These are phyloP conservation scores for Leptinotarsa tumamoca DNA, from an alignment of 2,888 invertebrate species.

Conservation along the genomic window DNA sequence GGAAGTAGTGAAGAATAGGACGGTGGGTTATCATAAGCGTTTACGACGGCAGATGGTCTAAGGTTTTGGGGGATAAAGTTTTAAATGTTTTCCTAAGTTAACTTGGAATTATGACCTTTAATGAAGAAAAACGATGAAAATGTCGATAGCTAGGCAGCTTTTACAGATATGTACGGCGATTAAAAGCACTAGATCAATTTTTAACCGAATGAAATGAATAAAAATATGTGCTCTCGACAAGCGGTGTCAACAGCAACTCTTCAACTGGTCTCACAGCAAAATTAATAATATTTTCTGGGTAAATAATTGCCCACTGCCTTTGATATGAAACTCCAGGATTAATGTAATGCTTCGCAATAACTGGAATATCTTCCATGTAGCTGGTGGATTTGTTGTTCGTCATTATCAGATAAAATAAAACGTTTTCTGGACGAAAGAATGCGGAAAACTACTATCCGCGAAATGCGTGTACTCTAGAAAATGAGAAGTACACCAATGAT, in stretches of 20 bases:
- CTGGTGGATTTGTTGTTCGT: not conserved
- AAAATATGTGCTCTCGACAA: no score
- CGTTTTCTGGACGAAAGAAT: slow-evolving; percentile 27
- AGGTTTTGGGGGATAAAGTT: not conserved
- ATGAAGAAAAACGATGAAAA: no score
- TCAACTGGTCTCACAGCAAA: no score
- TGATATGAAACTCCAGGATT: not conserved
- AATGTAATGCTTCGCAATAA: not conserved
- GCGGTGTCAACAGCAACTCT: no score
- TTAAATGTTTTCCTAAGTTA: no score
- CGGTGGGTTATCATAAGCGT: not conserved
- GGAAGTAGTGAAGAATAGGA: slow-evolving; percentile 7
- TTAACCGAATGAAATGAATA: no score
- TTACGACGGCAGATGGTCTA: not conserved
- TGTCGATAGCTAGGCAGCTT: no score
- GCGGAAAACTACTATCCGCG: slow-evolving; percentile 33
- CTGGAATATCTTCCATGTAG: not conserved
- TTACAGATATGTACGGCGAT: no score
- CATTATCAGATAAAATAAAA: not conserved
- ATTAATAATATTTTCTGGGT: no score
- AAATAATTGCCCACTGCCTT: no score
- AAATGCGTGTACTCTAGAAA: slow-evolving; percentile 45
- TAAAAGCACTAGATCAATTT: no score
- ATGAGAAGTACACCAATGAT: slow-evolving; percentile 46
- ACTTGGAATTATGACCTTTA: no score